These are phyloP conservation scores for Hyalella azteca DNA, from an alignment of 2,888 invertebrate genomes.

Conservation along the genomic window DNA sequence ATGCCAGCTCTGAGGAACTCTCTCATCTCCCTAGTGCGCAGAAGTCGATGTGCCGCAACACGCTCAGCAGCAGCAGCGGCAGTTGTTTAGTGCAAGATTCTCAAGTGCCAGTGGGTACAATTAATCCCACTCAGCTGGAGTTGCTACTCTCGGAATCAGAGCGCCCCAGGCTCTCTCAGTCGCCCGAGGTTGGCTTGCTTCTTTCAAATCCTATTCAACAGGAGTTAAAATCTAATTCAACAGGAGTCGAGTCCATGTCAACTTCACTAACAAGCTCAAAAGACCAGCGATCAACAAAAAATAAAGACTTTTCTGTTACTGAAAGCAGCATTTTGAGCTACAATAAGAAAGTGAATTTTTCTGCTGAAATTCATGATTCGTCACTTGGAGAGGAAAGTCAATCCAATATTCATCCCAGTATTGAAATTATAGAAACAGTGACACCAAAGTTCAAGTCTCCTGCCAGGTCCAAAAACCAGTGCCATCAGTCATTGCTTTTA, in stretches of 20 bases:
- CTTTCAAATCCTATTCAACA: slow-evolving; percentile 26
- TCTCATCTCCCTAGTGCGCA: slow-evolving; percentile 41
- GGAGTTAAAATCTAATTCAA: no score
- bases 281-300: no score
- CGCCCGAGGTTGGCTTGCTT: slow-evolving; percentile 44
- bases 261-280: no score
- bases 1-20: background rate
- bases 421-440: background rate
- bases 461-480: slow-evolving; percentile 15
- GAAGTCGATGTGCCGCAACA: slow-evolving; percentile 22
- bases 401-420: background rate
- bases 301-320: no score
- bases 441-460: slow-evolving; percentile 16
- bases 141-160: slow-evolving; percentile 31
- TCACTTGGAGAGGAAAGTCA: background rate
- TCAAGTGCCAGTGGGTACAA: slow-evolving; percentile 33
- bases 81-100: background rate
- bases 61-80: slow-evolving; percentile 6
- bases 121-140: slow-evolving; percentile 49
- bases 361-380: no score
- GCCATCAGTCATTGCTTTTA: background rate
- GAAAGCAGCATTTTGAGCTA: background rate
- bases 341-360: no score
- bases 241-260: background rate
- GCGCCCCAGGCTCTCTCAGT: slow-evolving; percentile 41